These are phyloP conservation scores for Rhamphomyia laevipes DNA, from an alignment of 2,888 invertebrate species.

Conservation along the genomic window DNA sequence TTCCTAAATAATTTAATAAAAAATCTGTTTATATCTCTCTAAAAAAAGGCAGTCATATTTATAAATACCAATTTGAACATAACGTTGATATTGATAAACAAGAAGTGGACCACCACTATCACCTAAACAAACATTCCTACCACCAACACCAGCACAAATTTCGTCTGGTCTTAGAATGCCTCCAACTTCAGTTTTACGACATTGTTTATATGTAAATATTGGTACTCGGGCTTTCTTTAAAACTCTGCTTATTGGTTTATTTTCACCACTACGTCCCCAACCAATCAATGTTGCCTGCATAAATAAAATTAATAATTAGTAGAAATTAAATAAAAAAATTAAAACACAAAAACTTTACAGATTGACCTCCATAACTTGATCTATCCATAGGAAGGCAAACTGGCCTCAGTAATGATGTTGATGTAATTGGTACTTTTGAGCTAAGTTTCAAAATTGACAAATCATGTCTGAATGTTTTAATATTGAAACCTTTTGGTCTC, in stretches of 20 bases:
- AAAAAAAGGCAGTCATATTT: too few relatives aligned
- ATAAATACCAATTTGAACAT: too few relatives aligned
- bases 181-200: slow-evolving; percentile 26
- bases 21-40: too few relatives aligned
- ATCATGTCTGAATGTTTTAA: slow-evolving; percentile 12
- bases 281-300: slow-evolving; percentile 29
- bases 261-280: slow-evolving; percentile 22
- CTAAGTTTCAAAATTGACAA: slow-evolving; percentile 13
- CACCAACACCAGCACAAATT: slow-evolving; percentile 6
- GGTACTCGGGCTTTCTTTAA: slow-evolving; percentile 17
- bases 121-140: slow-evolving; percentile 8
- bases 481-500: slow-evolving; percentile 1
- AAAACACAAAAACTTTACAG: slow-evolving; percentile 7
- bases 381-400: slow-evolving; percentile 12
- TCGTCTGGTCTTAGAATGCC: slow-evolving; percentile 9
- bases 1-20: too few relatives aligned
- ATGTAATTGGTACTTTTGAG: slow-evolving; percentile 8
- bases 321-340: too few relatives aligned
- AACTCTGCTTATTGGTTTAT: too few relatives aligned
- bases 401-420: slow-evolving; percentile 12
- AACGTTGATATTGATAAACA: slow-evolving; percentile 8
- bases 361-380: slow-evolving; percentile 9
- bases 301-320: too few relatives aligned
- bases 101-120: slow-evolving; percentile 15
- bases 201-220: slow-evolving; percentile 30